Percentiles rank a stretch among this genome's conserved stretches.
These are phyloP conservation scores for Lepidonotus clava DNA, from an alignment of 2,888 invertebrate genomes.

Conservation along the genomic window DNA sequence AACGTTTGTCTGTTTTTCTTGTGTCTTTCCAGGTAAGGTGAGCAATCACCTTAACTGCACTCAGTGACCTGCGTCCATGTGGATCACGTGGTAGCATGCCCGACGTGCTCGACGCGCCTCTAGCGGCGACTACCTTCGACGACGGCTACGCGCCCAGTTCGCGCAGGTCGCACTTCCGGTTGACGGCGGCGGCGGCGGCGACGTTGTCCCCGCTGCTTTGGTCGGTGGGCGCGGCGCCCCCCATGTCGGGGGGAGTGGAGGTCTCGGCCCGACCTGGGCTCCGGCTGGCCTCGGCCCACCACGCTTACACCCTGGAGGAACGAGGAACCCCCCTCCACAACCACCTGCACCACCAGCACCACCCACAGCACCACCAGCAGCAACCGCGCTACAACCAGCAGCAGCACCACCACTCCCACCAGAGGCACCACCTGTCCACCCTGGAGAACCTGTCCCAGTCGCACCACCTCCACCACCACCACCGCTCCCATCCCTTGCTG, in stretches of 20 bases:
- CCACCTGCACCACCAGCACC: neutral
- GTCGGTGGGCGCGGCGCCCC: neutral
- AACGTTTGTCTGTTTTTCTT: neutral
- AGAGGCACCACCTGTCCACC: constrained; percentile 10
- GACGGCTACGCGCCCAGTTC: constrained; percentile 13
- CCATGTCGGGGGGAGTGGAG: neutral
- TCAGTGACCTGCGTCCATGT: constrained; percentile 1
- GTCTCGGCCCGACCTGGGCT: neutral
- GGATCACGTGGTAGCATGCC: constrained; percentile 39
- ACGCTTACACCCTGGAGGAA: neutral
- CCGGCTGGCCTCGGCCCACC: neutral
- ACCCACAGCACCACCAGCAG: neutral
- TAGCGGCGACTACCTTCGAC: constrained; percentile 36
- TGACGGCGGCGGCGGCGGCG: neutral
- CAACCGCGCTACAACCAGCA: neutral
- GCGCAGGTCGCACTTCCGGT: neutral
- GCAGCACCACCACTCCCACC: neutral
- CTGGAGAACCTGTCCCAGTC: constrained; percentile 24
- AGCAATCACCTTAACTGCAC: neutral
- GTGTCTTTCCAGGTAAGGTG: constrained; percentile 34
- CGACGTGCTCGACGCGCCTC: constrained; percentile 42
- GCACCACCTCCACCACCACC: neutral
- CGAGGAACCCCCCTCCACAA: neutral
- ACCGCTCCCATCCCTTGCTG: neutral
- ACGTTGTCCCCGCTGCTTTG: neutral